Evolutionary conservation across 2,797 vertebrate species (phyloP).

Genomic region (Urosaurus nigricauda): DNA sequence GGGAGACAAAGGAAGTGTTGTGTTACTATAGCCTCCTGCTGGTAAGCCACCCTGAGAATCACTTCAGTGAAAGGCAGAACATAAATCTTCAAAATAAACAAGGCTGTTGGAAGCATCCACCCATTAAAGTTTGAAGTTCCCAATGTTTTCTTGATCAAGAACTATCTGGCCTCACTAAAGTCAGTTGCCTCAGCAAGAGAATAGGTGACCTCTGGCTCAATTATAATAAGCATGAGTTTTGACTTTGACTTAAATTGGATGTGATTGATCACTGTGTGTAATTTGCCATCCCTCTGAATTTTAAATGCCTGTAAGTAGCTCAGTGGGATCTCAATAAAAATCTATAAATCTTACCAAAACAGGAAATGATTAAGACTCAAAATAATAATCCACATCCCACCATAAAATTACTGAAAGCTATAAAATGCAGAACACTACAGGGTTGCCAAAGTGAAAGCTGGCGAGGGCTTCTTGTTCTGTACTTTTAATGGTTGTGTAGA

Average conservation of each 20-base stretch:
- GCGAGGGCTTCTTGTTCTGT: no score
- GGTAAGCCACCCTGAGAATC: not conserved
- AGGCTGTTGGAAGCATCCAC: slow-evolving; percentile 24
- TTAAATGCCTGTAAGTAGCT: not conserved
- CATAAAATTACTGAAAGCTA: not conserved
- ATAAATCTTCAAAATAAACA: not conserved
- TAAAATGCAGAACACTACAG: not conserved
- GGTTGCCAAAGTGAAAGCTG: no score
- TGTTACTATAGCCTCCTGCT: not conserved
- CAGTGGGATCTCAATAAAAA: not conserved
- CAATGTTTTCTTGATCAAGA: no score
- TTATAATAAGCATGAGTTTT: not conserved
- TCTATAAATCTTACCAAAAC: not conserved
- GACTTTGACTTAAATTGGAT: not conserved
- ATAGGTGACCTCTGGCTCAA: not conserved
- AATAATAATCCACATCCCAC: not conserved
- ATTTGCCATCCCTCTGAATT: slow-evolving; percentile 1
- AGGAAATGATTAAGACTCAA: not conserved
- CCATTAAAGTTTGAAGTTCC: slow-evolving; percentile 9
- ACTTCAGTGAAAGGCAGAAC: not conserved
- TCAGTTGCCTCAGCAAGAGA: not conserved
- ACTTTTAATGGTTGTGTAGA: no score
- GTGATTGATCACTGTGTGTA: not conserved
- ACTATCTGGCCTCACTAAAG: not conserved
- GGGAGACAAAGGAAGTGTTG: not conserved